These are phyloP conservation scores for Lasioglossum lativentre DNA, from an alignment of 2,888 invertebrate genomes.

Conservation along the genomic window DNA sequence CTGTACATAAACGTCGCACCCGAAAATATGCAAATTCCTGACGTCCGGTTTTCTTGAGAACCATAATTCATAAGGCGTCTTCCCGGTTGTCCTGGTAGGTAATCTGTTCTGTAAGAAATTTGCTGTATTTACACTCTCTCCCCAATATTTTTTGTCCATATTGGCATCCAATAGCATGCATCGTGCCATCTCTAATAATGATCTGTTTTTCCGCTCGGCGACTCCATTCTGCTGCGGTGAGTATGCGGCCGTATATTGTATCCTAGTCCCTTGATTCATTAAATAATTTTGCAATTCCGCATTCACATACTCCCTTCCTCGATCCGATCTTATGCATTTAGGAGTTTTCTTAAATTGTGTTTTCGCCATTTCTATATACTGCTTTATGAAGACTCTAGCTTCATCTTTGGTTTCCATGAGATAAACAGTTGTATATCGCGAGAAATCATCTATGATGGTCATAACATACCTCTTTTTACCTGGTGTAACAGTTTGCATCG, in stretches of 20 bases:
- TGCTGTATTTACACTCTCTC: constrained; percentile 9
- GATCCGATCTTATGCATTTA: not conserved
- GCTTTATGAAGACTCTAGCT: constrained; percentile 18
- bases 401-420: constrained; percentile 55
- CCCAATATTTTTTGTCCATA: constrained; percentile 20
- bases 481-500: too few species aligned
- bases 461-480: constrained; percentile 72
- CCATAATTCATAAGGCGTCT: constrained; percentile 40
- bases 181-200: constrained; percentile 11
- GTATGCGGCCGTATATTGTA: constrained; percentile 59
- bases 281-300: not conserved
- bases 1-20: constrained; percentile 43
- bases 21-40: constrained; percentile 60
- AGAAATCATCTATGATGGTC: constrained; percentile 77
- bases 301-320: constrained; percentile 5
- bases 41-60: constrained; percentile 40
- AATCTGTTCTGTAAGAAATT: constrained; percentile 28
- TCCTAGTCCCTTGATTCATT: constrained; percentile 21
- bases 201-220: constrained; percentile 20
- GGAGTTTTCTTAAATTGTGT: not conserved
- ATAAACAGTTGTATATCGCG: constrained; percentile 60
- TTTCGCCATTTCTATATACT: constrained; percentile 43
- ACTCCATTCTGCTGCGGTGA: constrained; percentile 32
- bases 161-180: constrained; percentile 17
- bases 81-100: constrained; percentile 35